These are phyloP conservation scores for Bombus polaris DNA, from an alignment of 1,140 invertebrate species.

Conservation along the genomic window DNA sequence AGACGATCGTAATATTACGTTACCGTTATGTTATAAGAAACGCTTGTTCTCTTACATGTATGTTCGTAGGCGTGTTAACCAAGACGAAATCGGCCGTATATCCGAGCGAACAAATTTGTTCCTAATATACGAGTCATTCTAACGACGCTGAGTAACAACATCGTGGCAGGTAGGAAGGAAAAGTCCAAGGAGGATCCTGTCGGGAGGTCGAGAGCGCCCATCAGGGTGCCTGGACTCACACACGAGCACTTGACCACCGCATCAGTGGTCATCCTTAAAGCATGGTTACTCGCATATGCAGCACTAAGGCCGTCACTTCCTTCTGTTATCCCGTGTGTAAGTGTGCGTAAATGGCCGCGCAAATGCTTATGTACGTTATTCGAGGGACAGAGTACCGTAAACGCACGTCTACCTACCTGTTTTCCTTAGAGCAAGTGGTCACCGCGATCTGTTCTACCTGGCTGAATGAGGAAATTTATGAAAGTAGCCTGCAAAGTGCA, in stretches of 20 bases:
- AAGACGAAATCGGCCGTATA: too few relatives aligned
- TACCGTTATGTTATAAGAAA: too few relatives aligned
- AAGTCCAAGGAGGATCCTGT: constrained; percentile 3
- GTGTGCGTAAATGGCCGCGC: not conserved
- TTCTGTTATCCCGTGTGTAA: not conserved
- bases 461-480: constrained; percentile 38
- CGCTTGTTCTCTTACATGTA: too few relatives aligned
- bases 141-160: constrained; percentile 5
- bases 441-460: constrained; percentile 9
- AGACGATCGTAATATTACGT: too few relatives aligned
- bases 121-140: constrained; percentile 24
- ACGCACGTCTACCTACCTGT: constrained; percentile 5
- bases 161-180: constrained; percentile 18
- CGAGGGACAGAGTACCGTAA: constrained; percentile 10
- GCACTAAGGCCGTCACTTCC: not conserved
- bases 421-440: constrained; percentile 21
- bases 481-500: constrained; percentile 13
- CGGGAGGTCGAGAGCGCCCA: constrained; percentile 14
- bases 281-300: not conserved
- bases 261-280: constrained; percentile 7
- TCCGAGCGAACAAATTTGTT: constrained; percentile 6
- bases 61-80: too few relatives aligned
- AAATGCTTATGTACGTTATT: not conserved
- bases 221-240: constrained; percentile 8
- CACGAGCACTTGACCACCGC: constrained; percentile 28